Base-by-base conservation (phyloP, 1,140 invertebrate species). In the Leptinotarsa texana region DNA sequence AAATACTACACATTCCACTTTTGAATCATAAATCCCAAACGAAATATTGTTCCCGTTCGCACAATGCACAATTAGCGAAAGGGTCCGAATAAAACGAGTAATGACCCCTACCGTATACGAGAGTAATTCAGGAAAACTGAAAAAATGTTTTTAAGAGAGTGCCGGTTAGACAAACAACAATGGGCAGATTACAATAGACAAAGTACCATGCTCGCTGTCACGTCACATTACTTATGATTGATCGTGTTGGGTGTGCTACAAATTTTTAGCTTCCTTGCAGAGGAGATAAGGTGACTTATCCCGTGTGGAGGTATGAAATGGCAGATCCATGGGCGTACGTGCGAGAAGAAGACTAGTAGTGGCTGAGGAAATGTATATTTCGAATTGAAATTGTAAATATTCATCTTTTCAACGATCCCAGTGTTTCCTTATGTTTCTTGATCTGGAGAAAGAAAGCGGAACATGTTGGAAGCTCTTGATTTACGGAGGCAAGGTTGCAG, bases 141-240 rank as follows among this genome's bases (percentile, higher is more conserved):
- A 75, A 75, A 75, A 75, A 75, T 77, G 62, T 69, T 77, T 69
- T 77, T 75, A 63, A 79, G 78, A 80, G 76, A 79, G 74, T 75
- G 73, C 78, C 80, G 80, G 78, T 79, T 77, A 77, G 69, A 69
- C 57, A 49, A 73, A 75, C 66, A 80, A 83, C 82, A 83, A 83
- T 82, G 71, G 80, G 80, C 80, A 83, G 82, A 83, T 83, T 81
- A 83, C 82, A 83, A 83, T 83, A 83, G 80, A 81, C 82, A 82
- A 83, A 82, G 78, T 83, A 82, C 80, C 76, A 79, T 81, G 80
- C 82, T 83, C 80, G 80, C 82, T 82, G 82, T 81, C 82, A 78
- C 76, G 82, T 83, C 82, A 83, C 80, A 83, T 83, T 83, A 83
- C 78, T 81, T 81, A 83, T 83, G 82, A 83, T 82, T 79, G 80